A percentile compares a stretch with the other conserved stretches of the same genome.
These are phyloP conservation scores for Ceratosolen fusciceps DNA, from an alignment of 1,140 invertebrate genomes.

Conservation along the genomic window DNA sequence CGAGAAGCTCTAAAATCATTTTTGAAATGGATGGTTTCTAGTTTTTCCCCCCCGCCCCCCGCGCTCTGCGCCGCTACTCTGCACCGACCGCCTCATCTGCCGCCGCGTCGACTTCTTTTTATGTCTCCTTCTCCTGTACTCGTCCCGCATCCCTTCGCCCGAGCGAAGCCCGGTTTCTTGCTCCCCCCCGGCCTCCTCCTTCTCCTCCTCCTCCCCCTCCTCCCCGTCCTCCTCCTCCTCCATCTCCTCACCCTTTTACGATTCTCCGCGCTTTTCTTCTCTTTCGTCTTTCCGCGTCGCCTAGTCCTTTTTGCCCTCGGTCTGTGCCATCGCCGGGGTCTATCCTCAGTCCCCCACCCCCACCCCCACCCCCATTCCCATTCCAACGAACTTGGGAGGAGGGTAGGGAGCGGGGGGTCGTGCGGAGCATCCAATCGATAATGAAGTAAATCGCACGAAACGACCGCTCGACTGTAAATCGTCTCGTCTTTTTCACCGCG, in stretches of 20 bases:
- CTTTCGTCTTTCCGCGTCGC: constrained; percentile 24
- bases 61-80: too few species aligned
- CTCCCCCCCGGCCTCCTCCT: not conserved
- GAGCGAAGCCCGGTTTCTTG: too few species aligned
- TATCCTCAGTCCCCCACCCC: too few species aligned
- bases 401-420: too few species aligned
- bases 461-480: constrained; percentile 45
- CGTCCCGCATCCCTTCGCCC: not conserved
- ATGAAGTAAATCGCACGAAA: constrained; percentile 50
- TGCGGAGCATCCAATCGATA: constrained; percentile 32
- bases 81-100: too few species aligned
- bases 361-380: too few species aligned
- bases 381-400: too few species aligned
- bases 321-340: constrained; percentile 13
- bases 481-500: constrained; percentile 10
- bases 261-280: not conserved
- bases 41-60: constrained; percentile 14
- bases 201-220: not conserved
- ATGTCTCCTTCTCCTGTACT: constrained; percentile 10
- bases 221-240: not conserved
- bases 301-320: not conserved
- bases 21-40: constrained; percentile 57
- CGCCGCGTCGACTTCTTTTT: constrained; percentile 22
- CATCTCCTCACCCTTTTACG: constrained; percentile 10
- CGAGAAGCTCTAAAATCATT: constrained; percentile 57